Evolutionary conservation across 2,113 vertebrate species (phyloP), one percentile per base, ranked within the genome.

Genomic region (Narcine bancroftii): DNA sequence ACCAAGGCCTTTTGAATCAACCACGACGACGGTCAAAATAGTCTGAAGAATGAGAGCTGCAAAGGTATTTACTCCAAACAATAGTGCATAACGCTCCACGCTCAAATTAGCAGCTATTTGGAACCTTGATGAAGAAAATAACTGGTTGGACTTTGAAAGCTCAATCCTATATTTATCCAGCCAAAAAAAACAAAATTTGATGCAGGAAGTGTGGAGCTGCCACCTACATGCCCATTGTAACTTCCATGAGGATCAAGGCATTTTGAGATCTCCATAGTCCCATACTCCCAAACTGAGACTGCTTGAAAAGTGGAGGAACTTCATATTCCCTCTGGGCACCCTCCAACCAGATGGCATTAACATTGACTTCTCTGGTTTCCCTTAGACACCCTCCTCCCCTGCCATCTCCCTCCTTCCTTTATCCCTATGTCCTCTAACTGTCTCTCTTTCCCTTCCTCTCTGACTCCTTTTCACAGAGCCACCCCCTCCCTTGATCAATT

Each of bases 51-150:
- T 81, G 24, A 96, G 93, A 10, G 95, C 95, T 4, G 93, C 92
- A 89, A 96, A 96, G 3, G 95, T 95, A 94, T 96, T 96, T 92
- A 96, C 93, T 63, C 95, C 95, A 65, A 96, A 96, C 0, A 94
- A 95, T 92, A 96, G 92, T 81, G 95, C 95, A 2, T 96, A 96
- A 91, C 96, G 96, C 92, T 95, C 95, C 94, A 95, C 95, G 26
- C 95, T 95, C 77, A 96, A 94, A 76, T 95, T 95, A 29, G 93
- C 92, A 0, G 96, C 96, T 0, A 96, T 96, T 94, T 96, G 95
- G 94, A 96, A 96, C 19, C 96, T 96, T 81, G 56, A 92, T 56
- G 47, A 66, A 45, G 89, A 29, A 91, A 91, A 91, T 69, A 91
- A 91, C 1, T 69, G 39, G 39, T 87, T 87, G 36, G n/a, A 60